These are phyloP conservation scores for Selenia dentaria DNA, from an alignment of 2,888 invertebrate species.

Conservation along the genomic window DNA sequence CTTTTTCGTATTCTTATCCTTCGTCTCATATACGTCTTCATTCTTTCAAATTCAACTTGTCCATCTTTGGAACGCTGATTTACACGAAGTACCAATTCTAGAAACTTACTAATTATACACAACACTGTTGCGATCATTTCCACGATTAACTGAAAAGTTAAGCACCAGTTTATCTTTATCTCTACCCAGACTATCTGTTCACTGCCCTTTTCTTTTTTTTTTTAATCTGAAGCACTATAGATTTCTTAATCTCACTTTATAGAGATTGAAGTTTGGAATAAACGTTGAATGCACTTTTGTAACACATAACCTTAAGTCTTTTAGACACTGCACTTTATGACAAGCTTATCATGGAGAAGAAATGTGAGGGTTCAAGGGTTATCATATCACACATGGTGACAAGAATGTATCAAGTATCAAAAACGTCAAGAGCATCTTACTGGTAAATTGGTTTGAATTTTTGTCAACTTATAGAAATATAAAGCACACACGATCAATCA, in stretches of 20 bases:
- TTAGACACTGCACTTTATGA: conserved; percentile 43
- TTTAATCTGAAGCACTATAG: conserved; percentile 45
- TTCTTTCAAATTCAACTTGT: background rate
- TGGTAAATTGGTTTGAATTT: conserved; percentile 52
- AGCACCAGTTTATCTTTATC: conserved; percentile 36
- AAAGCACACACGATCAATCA: conserved; percentile 48
- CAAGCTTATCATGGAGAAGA: conserved; percentile 31
- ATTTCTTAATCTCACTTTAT: too few relatives aligned
- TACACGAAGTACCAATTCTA: conserved; percentile 55
- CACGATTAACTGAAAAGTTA: conserved; percentile 29
- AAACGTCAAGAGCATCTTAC: conserved; percentile 47
- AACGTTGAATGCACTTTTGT: conserved; percentile 30
- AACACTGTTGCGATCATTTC: conserved; percentile 69
- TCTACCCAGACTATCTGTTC: conserved; percentile 36
- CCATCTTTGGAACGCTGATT: conserved; percentile 29
- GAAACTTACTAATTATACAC: conserved; percentile 61
- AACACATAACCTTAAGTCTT: conserved; percentile 48
- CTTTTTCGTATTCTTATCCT: conserved; percentile 13
- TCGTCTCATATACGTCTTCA: conserved; percentile 2
- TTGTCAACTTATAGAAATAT: conserved; percentile 44
- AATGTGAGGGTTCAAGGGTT: conserved; percentile 50
- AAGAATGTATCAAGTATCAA: conserved; percentile 41
- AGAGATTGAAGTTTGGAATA: background rate
- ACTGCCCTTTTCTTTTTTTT: conserved; percentile 54
- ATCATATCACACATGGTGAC: conserved; percentile 54